These are phyloP conservation scores for Microplitis deprimator DNA, from an alignment of 2,888 invertebrate species.

Conservation along the genomic window DNA sequence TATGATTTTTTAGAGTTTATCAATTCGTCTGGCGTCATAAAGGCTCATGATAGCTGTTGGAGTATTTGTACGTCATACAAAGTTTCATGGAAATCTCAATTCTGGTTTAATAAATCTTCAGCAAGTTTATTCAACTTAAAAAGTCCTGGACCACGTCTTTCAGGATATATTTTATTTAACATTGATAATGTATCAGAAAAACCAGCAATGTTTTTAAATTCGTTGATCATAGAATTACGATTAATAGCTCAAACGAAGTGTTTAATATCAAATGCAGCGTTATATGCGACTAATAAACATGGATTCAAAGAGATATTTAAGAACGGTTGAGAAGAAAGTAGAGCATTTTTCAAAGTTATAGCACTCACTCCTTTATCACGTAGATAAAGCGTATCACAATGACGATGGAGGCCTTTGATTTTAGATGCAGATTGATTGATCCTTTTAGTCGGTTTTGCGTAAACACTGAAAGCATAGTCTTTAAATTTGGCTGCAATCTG, in stretches of 20 bases:
- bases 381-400: constrained; percentile 17
- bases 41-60: constrained; percentile 18
- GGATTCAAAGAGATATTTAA: constrained; percentile 15
- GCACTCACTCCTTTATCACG: constrained; percentile 25
- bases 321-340: constrained; percentile 15
- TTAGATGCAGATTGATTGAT: constrained; percentile 1
- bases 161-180: constrained; percentile 27
- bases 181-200: constrained; percentile 42
- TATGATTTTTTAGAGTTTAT: constrained; percentile 8
- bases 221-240: constrained; percentile 30
- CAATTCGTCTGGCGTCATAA: constrained; percentile 24
- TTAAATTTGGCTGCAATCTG: constrained; percentile 49
- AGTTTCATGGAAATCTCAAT: constrained; percentile 35
- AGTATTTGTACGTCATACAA: constrained; percentile 37
- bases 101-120: constrained; percentile 20
- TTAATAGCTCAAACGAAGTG: constrained; percentile 34
- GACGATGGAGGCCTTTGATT: constrained; percentile 23
- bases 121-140: constrained; percentile 27
- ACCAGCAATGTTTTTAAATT: constrained; percentile 43
- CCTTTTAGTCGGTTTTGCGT: constrained; percentile 21
- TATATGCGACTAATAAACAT: constrained; percentile 41
- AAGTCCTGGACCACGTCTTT: constrained; percentile 14
- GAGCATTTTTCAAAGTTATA: constrained; percentile 26
- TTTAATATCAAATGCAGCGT: constrained; percentile 6
- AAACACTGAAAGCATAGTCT: constrained; percentile 24